Evolutionary conservation across 2,113 vertebrate species (phyloP).

Genomic region (Myiagra hebetior): DNA sequence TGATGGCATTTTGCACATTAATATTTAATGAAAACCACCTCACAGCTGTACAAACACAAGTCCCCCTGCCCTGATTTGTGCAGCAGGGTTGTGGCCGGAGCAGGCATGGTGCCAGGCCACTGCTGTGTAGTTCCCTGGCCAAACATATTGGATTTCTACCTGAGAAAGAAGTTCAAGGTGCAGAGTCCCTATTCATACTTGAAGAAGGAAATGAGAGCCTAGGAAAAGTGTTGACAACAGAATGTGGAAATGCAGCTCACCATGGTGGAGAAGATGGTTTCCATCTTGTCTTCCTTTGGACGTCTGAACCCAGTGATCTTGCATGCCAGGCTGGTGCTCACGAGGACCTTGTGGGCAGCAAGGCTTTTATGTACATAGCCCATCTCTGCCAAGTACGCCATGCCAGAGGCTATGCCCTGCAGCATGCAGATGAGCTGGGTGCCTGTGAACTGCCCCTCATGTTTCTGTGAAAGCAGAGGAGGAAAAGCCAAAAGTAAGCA

Average conservation of each 20-base stretch:
- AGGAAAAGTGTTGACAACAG: background rate
- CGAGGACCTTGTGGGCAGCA: constrained; percentile 90
- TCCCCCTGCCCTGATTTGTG: background rate
- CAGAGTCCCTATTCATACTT: background rate
- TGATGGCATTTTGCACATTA: background rate
- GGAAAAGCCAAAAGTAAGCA: background rate
- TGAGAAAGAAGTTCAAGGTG: background rate
- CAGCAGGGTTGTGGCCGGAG: accelerated
- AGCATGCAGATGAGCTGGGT: constrained; percentile 87
- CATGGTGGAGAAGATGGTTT: constrained; percentile 91
- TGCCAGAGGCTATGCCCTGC: constrained; percentile 88
- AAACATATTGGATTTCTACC: background rate
- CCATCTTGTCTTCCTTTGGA: constrained; percentile 88
- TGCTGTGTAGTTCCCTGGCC: background rate
- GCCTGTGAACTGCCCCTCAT: constrained; percentile 86
- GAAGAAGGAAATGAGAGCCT: background rate
- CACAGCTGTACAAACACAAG: background rate
- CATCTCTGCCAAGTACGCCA: constrained; percentile 97
- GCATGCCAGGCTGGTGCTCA: constrained; percentile 86
- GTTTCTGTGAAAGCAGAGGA: constrained; percentile 72
- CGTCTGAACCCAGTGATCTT: constrained; percentile 91
- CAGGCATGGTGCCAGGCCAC: background rate
- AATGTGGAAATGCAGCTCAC: constrained; percentile 67
- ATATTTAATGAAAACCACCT: background rate
- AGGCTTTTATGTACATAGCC: constrained; percentile 91